Evolutionary conservation across 2,113 vertebrate species (phyloP).

Genomic region (Halcyon senegalensis): DNA sequence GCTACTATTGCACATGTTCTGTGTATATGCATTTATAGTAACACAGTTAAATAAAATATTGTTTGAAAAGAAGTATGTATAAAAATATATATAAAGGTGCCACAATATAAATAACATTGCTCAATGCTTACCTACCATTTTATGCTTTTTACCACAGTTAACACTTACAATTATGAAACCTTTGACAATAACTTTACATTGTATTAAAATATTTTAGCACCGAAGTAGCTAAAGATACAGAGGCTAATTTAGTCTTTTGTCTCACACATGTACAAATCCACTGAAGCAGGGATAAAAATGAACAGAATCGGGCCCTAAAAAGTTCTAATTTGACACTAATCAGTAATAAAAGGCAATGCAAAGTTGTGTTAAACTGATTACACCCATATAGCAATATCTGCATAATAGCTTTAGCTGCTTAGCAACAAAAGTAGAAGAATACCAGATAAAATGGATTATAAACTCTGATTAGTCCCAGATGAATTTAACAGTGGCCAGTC

Average conservation of each 20-base stretch:
- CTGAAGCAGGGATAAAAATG: slow-evolving; percentile 15
- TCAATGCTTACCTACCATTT: not conserved
- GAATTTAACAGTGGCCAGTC: slow-evolving; percentile 22
- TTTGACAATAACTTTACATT: not conserved
- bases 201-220: slow-evolving; percentile 13
- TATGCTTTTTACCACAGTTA: not conserved
- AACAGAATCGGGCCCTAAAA: slow-evolving; percentile 34
- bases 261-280: not conserved
- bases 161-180: not conserved
- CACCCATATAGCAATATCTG: slow-evolving; percentile 43
- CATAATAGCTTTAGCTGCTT: slow-evolving; percentile 72
- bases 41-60: not conserved
- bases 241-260: not conserved
- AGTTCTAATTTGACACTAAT: slow-evolving; percentile 67
- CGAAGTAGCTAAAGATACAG: slow-evolving; percentile 4
- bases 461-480: slow-evolving; percentile 55
- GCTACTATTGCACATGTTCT: not conserved
- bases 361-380: slow-evolving; percentile 69
- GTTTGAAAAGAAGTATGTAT: not conserved
- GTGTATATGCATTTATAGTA: not conserved
- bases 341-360: slow-evolving; percentile 60
- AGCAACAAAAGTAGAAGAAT: slow-evolving; percentile 62
- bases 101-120: not conserved
- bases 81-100: not conserved
- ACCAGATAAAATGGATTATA: slow-evolving; percentile 70